Evolutionary conservation across 1,140 invertebrate species (phyloP).

Genomic region (Scylla paramamosain): DNA sequence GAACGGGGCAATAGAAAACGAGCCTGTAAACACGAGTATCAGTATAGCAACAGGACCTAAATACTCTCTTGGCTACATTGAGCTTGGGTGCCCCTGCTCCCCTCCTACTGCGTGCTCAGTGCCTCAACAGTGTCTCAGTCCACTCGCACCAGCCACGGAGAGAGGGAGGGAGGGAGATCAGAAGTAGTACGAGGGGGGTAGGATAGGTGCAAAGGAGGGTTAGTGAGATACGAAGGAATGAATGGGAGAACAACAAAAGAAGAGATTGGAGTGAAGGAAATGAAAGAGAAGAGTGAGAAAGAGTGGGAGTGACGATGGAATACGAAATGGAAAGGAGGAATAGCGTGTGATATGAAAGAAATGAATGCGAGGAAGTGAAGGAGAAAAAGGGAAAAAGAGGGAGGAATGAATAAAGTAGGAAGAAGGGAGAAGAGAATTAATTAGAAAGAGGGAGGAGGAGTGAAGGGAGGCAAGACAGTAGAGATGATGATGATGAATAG

Average conservation of each 20-base stretch:
- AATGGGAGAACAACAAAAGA: no score
- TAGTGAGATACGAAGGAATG: no score
- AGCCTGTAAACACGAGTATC: neutral
- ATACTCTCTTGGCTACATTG: neutral
- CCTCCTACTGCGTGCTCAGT: neutral
- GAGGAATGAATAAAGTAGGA: neutral
- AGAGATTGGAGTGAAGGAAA: no score
- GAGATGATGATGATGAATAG: neutral
- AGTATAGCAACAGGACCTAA: neutral
- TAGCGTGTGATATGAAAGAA: no score
- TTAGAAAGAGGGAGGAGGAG: no score
- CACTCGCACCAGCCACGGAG: neutral
- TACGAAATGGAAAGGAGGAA: no score
- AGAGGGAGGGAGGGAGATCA: neutral
- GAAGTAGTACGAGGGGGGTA: no score
- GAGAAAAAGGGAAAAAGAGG: neutral
- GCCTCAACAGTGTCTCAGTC: neutral
- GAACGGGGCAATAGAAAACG: neutral
- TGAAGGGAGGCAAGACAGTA: neutral
- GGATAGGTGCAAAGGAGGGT: no score
- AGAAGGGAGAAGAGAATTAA: no score
- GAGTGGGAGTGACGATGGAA: no score
- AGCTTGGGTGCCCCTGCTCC: neutral
- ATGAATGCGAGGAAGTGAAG: no score
- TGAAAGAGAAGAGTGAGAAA: no score